Percentiles rank a stretch among this genome's conserved stretches.
Evolutionary conservation across 2,797 vertebrate genomes (phyloP).

Genomic region (Odontamblyopus rebecca): DNA sequence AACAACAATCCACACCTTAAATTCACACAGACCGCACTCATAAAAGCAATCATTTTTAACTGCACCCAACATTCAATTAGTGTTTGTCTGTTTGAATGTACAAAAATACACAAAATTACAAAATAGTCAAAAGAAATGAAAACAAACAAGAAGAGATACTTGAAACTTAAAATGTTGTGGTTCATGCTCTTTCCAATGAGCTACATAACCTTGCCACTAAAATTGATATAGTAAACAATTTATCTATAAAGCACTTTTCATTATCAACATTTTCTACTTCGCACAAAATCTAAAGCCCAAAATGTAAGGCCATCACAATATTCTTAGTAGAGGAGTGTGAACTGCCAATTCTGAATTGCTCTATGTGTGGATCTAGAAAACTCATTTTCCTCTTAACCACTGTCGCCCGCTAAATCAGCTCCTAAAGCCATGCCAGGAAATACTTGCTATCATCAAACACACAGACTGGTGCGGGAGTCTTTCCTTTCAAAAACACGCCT

Average conservation of each 20-base stretch:
- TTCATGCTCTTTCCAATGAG: neutral
- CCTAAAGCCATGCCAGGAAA: conserved; percentile 55
- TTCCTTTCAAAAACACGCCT: conserved; percentile 64
- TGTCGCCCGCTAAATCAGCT: conserved; percentile 57
- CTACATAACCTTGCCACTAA: neutral
- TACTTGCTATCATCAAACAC: conserved; percentile 77
- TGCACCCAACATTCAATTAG: conserved; percentile 3
- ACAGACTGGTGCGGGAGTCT: conserved; percentile 66
- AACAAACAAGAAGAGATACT: neutral
- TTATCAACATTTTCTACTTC: neutral
- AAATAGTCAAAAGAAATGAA: neutral
- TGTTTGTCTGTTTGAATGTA: neutral
- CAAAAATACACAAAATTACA: neutral
- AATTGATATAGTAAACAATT: neutral
- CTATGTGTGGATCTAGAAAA: conserved; percentile 46
- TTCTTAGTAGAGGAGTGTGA: conserved; percentile 34
- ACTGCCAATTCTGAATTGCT: conserved; percentile 29
- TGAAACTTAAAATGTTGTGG: neutral
- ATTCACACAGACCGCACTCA: conserved; percentile 37
- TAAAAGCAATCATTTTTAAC: conserved; percentile 25
- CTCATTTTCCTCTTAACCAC: conserved; percentile 44
- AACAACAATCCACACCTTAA: conserved; percentile 42
- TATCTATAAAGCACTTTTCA: neutral
- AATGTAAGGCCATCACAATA: conserved; percentile 47
- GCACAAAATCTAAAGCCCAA: neutral